Base-by-base conservation (phyloP, 2,797 vertebrate genomes). In the Hoplostethus atlanticus region DNA sequence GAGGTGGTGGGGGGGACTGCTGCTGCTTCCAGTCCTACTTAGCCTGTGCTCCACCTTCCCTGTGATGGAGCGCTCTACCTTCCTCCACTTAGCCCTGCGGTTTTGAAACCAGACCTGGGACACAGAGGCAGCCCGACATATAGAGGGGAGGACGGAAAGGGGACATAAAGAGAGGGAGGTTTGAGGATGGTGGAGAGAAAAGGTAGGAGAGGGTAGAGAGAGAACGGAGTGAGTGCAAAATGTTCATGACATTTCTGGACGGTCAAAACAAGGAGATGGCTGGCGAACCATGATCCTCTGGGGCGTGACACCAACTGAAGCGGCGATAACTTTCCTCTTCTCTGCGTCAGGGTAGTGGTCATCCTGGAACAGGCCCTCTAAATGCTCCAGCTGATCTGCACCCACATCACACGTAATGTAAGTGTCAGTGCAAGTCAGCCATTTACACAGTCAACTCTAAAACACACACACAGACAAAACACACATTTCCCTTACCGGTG, bases 81-180 rank as follows among this genome's bases (percentile, higher is more conserved):
- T 98, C 9, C 96, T 92, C 97, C 96, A 98, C 87, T 98, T 99
- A 1, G 98, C 98, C 66, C 98, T 89, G 51, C 98, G 96, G 85
- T 99, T 99, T 93, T 99, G 98, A 91, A 99, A 99, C 98, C 98
- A 99, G 31, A 99, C 97, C 98, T 99, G 76, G 16, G 12, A 66
- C 17, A 83, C 34, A 71, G 44, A 63, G 28, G 5, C 3, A 31
- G 21, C 21, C 9, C 3, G 54, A 70, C 52, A 79, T 6, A 25
- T 40, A 63, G 34, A 65, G 40, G 12, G 6, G 2, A 42, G 30
- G 61, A 34, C 4, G 34, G 30, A 64, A 51, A 40, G 52, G 3
- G 36, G 46, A 28, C n/a, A 55, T 17, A 31, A 51, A 54, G 2
- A 31, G n/a, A 28, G 16, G 46, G 34, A 57, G 36, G 6, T n/a